Percentiles rank a stretch among this genome's conserved stretches.
Conservation (phyloP, 2,888 invertebrate genomes). For the Yponomeuta sedellus region DNA sequence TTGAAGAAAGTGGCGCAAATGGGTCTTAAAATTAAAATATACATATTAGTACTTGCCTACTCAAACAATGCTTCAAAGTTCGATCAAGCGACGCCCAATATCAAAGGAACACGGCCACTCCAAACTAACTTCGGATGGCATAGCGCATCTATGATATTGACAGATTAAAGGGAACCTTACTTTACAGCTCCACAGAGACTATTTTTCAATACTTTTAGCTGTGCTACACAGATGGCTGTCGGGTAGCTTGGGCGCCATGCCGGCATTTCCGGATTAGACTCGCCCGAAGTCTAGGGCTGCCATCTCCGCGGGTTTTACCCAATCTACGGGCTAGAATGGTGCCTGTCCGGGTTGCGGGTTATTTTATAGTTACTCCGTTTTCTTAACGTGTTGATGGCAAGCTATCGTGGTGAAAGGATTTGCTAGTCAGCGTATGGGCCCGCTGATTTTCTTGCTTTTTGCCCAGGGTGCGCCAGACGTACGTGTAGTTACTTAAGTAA, state of each 20-base stretch:
- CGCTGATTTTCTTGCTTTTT: too few relatives aligned
- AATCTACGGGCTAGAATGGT: too few relatives aligned
- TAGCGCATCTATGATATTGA: background rate
- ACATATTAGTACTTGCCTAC: background rate
- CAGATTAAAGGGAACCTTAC: background rate
- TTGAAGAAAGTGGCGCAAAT: too few relatives aligned
- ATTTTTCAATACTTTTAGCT: background rate
- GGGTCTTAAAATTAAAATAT: background rate
- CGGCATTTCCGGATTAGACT: slow-evolving; percentile 13
- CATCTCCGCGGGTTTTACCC: background rate
- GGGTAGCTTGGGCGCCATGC: slow-evolving; percentile 6
- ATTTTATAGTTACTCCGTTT: too few relatives aligned
- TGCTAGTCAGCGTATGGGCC: too few relatives aligned
- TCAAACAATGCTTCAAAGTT: background rate
- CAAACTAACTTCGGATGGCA: background rate
- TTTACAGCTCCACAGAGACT: background rate
- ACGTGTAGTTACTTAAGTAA: too few relatives aligned
- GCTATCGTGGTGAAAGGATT: too few relatives aligned
- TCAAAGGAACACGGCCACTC: slow-evolving; percentile 1
- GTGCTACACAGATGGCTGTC: slow-evolving; percentile 2
- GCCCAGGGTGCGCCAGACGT: too few relatives aligned
- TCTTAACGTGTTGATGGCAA: too few relatives aligned
- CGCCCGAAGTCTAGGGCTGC: background rate
- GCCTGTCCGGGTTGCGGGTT: too few relatives aligned
- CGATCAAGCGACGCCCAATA: background rate